A percentile compares a stretch with the other conserved stretches of the same genome.
Evolutionary conservation across 2,888 invertebrate genomes (phyloP).

Genomic region (Melanotus villosus): DNA sequence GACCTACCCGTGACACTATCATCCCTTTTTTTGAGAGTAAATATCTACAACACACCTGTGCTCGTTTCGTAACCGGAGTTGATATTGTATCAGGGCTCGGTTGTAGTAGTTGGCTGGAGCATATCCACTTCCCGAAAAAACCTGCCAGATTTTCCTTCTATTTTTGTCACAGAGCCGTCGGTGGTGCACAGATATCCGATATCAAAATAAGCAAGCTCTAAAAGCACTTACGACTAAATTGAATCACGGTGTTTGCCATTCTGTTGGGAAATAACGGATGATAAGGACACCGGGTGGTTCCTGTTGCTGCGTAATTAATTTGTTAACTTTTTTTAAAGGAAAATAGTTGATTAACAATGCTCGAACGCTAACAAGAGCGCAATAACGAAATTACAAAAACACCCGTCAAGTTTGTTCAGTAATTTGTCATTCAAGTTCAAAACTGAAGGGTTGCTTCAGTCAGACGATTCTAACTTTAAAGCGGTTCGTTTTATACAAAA

Average conservation of each 20-base stretch:
- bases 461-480: no score
- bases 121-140: slow-evolving; percentile 4
- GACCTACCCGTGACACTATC: slow-evolving; percentile 4
- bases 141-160: neutral
- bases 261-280: neutral
- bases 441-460: no score
- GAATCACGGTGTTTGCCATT: neutral
- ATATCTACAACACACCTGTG: slow-evolving; percentile 15
- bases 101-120: neutral
- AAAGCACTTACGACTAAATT: slow-evolving; percentile 9
- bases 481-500: no score
- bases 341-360: no score
- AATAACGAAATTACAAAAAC: no score
- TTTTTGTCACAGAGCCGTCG: neutral
- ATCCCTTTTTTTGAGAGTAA: slow-evolving; percentile 5
- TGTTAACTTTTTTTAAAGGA: neutral
- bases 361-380: no score
- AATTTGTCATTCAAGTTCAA: no score
- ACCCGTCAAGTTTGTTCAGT: no score
- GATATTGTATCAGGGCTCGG: neutral
- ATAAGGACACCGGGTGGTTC: neutral
- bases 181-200: neutral
- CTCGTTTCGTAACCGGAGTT: neutral
- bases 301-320: slow-evolving; percentile 6
- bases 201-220: slow-evolving; percentile 6